These are phyloP conservation scores for Platycheirus albimanus DNA, from an alignment of 2,888 invertebrate genomes.

Conservation along the genomic window DNA sequence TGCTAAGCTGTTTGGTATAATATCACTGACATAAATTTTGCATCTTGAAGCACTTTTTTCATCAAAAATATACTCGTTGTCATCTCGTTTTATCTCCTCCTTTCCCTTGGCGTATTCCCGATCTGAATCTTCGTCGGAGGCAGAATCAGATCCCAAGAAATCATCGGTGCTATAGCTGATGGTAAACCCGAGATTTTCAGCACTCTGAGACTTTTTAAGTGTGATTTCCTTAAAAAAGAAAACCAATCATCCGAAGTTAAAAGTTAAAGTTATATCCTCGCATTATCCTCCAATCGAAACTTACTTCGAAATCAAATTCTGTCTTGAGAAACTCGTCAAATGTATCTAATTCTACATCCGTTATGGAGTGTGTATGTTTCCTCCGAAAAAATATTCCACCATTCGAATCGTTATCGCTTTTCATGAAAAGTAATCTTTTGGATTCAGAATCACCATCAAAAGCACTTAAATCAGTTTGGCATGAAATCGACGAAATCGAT, in stretches of 20 bases:
- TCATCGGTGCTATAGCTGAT: conserved; percentile 86
- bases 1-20: conserved; percentile 84
- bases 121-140: conserved; percentile 44
- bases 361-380: conserved; percentile 8
- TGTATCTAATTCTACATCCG: conserved; percentile 5
- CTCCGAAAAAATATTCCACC: conserved; percentile 32
- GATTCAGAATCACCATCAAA: conserved; percentile 35
- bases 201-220: conserved; percentile 84
- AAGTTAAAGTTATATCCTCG: not conserved
- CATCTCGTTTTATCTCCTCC: not conserved
- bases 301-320: conserved; percentile 84
- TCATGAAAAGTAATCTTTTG: conserved; percentile 25
- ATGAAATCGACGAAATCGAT: conserved; percentile 64
- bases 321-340: conserved; percentile 82
- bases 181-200: conserved; percentile 86
- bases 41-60: conserved; percentile 83
- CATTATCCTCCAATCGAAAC: not conserved
- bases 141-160: conserved; percentile 52
- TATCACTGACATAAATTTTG: conserved; percentile 87
- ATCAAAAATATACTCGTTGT: conserved; percentile 75
- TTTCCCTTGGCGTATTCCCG: not conserved
- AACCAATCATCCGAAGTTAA: not conserved
- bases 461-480: conserved; percentile 70
- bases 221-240: conserved; percentile 84
- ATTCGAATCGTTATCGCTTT: not conserved